A percentile compares a stretch with the other conserved stretches of the same genome.
These are phyloP conservation scores for Acrocephalus scirpaceus DNA, from an alignment of 2,797 vertebrate genomes.

Conservation along the genomic window DNA sequence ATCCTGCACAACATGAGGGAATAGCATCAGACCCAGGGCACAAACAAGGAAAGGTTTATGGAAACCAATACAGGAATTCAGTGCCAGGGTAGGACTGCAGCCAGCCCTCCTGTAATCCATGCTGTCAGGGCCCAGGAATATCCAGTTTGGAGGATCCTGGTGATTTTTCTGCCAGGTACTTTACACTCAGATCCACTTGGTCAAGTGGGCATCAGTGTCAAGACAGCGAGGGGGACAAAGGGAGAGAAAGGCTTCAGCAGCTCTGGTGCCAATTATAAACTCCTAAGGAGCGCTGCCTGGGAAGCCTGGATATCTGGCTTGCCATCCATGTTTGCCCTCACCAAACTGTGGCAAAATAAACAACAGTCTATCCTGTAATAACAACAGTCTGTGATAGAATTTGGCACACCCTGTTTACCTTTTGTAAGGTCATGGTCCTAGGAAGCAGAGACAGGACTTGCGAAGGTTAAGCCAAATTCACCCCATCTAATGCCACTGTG, in stretches of 20 bases:
- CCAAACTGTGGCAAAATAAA: neutral
- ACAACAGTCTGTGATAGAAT: neutral
- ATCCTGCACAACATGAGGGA: neutral
- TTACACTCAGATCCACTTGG: neutral
- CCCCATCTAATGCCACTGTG: neutral
- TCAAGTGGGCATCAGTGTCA: neutral
- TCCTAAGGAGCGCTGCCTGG: neutral
- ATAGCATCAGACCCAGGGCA: accelerated
- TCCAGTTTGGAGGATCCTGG: neutral
- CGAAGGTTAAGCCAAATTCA: neutral
- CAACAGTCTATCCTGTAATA: neutral
- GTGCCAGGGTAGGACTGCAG: neutral
- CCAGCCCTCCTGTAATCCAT: neutral
- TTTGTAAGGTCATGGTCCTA: neutral
- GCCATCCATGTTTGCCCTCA: neutral
- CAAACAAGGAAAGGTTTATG: neutral
- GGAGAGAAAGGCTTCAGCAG: neutral
- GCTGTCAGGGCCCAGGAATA: neutral
- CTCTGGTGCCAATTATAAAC: neutral
- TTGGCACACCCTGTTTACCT: neutral
- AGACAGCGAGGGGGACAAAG: neutral
- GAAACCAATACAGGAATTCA: neutral
- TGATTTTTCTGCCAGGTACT: neutral
- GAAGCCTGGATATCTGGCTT: neutral
- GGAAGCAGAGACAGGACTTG: neutral